A percentile compares a stretch with the other conserved stretches of the same genome.
Conservation (phyloP, 2,888 invertebrate species). For the Drosophila phalerata region DNA sequence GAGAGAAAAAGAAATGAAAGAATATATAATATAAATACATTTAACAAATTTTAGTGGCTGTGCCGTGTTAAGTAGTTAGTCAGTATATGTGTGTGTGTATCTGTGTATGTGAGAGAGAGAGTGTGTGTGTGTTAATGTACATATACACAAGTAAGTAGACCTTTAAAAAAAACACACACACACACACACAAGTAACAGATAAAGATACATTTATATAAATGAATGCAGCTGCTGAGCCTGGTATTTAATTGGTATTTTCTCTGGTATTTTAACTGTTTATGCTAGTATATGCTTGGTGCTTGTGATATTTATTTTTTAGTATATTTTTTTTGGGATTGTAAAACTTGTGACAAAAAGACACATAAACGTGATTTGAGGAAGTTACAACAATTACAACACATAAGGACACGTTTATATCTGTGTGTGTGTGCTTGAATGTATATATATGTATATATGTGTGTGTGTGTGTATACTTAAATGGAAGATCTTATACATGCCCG, state of each 20-base stretch:
- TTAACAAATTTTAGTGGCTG: constrained; percentile 81
- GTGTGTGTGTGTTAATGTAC: constrained; percentile 31
- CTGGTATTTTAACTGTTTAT: constrained; percentile 5
- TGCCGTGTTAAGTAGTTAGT: constrained; percentile 48
- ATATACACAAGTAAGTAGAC: constrained; percentile 24
- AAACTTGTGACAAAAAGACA: constrained; percentile 39
- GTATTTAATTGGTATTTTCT: constrained; percentile 23
- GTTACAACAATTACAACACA: constrained; percentile 50
- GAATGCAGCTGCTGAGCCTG: constrained; percentile 21
- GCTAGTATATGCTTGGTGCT: constrained; percentile 33
- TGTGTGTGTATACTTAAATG: constrained; percentile 47
- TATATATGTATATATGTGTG: constrained; percentile 7
- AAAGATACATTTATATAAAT: constrained; percentile 37
- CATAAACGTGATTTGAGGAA: constrained; percentile 37
- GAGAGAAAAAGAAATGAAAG: constrained; percentile 85
- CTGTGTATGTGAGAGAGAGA: constrained; percentile 12
- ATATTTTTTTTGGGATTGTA: constrained; percentile 5
- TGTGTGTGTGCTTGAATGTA: constrained; percentile 33
- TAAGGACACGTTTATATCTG: constrained; percentile 53
- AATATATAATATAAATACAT: constrained; percentile 84
- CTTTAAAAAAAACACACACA: constrained; percentile 27
- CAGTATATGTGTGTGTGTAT: constrained; percentile 31
- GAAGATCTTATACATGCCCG: constrained; percentile 68
- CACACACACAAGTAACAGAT: constrained; percentile 38
- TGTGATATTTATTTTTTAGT: constrained; percentile 26